phyloP scores from a whole-genome alignment of 1,140 invertebrate genomes.

The Atta texana region DNA sequence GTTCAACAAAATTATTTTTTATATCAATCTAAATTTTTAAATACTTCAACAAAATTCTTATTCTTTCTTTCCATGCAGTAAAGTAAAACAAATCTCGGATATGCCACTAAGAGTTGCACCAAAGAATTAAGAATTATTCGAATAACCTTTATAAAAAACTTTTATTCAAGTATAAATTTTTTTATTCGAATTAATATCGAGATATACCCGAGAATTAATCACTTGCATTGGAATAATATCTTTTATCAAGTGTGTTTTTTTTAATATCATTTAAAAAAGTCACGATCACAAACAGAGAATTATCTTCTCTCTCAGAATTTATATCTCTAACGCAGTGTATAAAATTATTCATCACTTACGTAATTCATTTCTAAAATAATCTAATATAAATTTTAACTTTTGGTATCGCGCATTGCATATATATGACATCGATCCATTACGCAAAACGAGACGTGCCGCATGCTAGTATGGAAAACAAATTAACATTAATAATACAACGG shows the following conservation, averaged over 20 bases:
- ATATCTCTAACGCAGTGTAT: background rate
- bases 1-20: too few relatives aligned
- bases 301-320: background rate
- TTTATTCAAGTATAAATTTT: background rate
- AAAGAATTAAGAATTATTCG: background rate
- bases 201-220: background rate
- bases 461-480: constrained; percentile 14
- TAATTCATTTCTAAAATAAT: constrained; percentile 24
- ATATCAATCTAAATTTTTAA: too few relatives aligned
- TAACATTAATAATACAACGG: constrained; percentile 39
- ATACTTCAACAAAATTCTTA: too few relatives aligned
- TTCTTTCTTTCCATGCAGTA: too few relatives aligned
- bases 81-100: too few relatives aligned
- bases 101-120: too few relatives aligned
- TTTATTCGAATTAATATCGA: background rate
- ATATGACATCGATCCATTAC: constrained; percentile 17
- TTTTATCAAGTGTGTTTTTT: background rate
- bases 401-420: constrained; percentile 28
- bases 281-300: background rate
- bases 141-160: background rate
- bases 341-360: background rate
- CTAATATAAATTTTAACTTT: constrained; percentile 23
- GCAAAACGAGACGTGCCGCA: background rate
- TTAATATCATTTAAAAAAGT: background rate
- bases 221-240: background rate